A percentile compares a stretch with the other conserved stretches of the same genome.
Evolutionary conservation across 2,888 invertebrate species (phyloP).

Genomic region (Latheticus oryzae): DNA sequence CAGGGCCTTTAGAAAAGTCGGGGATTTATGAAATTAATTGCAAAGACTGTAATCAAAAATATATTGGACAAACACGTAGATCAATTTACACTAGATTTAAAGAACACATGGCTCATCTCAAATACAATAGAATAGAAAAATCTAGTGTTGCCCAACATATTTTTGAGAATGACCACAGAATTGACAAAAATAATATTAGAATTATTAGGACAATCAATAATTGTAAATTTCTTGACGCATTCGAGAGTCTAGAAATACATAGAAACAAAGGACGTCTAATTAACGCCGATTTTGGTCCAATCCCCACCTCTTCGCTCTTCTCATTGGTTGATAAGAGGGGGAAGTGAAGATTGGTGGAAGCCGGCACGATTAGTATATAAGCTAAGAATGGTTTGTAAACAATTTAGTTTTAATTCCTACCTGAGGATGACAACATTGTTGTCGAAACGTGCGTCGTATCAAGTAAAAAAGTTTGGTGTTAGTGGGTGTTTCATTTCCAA

Average conservation of each 20-base stretch:
- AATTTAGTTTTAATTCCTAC: no score
- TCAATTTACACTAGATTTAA: neutral
- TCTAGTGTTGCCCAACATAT: constrained; percentile 1
- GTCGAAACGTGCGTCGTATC: no score
- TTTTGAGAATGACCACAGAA: neutral
- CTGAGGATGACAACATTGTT: no score
- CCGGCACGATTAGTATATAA: constrained; percentile 1
- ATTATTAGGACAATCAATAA: neutral
- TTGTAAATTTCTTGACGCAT: constrained; percentile 4
- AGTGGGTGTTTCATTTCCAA: no score
- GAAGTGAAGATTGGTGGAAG: no score
- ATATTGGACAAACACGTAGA: neutral
- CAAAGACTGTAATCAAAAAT: no score
- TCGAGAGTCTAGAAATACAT: constrained; percentile 1
- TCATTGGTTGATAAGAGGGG: neutral
- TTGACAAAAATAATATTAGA: constrained; percentile 1
- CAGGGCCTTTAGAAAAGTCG: neutral
- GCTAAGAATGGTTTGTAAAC: no score
- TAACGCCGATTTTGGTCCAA: neutral
- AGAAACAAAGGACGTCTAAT: neutral
- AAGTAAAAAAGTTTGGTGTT: no score
- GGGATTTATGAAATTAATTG: constrained; percentile 1
- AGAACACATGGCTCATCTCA: neutral
- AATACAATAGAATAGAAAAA: neutral
- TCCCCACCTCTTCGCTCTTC: neutral